Conservation (phyloP, 2,797 vertebrate genomes). For the Gallirallus australis region DNA sequence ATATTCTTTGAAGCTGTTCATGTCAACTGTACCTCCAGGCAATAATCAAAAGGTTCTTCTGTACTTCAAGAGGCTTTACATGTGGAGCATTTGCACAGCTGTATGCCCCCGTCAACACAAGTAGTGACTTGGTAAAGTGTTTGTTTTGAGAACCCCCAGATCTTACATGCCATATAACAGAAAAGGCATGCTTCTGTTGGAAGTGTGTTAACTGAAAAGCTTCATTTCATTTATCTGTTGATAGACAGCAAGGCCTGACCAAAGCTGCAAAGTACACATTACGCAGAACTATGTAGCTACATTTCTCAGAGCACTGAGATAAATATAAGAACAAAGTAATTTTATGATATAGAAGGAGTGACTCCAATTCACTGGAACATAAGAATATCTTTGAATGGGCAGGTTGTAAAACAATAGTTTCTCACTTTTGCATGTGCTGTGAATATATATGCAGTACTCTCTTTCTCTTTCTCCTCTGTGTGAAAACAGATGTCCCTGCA, state of each 20-base stretch:
- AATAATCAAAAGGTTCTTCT: not conserved
- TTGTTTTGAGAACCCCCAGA: not conserved
- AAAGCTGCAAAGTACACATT: not conserved
- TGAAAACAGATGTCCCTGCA: not conserved
- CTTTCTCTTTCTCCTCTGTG: not conserved
- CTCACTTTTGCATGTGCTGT: not conserved
- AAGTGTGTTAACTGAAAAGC: not conserved
- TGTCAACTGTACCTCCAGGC: not conserved
- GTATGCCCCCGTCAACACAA: not conserved
- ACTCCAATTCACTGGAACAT: not conserved
- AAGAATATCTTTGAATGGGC: not conserved
- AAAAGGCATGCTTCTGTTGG: not conserved
- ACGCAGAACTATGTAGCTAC: not conserved
- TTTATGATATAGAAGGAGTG: not conserved
- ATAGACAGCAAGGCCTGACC: not conserved
- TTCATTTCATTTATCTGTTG: not conserved
- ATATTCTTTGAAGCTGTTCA: not conserved
- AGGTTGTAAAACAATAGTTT: not conserved
- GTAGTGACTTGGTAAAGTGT: not conserved
- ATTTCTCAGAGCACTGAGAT: not conserved
- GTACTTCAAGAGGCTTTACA: not conserved
- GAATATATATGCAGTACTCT: rapidly evolving
- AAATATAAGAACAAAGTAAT: not conserved
- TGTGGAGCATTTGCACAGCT: not conserved
- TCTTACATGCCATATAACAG: not conserved